A percentile compares a stretch with the other conserved stretches of the same genome.
Conservation (phyloP, 2,888 invertebrate genomes). For the Tipula lateralis region DNA sequence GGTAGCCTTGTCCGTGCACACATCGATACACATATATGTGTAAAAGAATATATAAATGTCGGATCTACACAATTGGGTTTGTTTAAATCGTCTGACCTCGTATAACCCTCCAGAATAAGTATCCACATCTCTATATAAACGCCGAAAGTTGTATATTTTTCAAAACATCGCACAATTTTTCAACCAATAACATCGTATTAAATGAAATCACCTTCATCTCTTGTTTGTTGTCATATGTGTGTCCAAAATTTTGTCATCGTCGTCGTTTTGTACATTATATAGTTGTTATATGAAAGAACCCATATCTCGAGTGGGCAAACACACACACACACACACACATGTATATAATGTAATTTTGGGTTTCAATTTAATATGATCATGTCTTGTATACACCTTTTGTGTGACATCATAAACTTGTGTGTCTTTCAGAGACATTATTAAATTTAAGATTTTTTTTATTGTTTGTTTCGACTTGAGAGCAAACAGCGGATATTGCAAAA, state of each 20-base stretch:
- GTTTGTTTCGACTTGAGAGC: neutral
- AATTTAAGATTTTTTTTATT: constrained; percentile 11
- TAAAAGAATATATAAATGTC: no score
- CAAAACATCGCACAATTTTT: neutral
- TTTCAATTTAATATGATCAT: neutral
- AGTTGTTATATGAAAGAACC: constrained; percentile 12
- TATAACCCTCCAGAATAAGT: neutral
- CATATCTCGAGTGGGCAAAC: neutral
- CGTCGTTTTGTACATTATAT: neutral
- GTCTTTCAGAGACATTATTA: constrained; percentile 15
- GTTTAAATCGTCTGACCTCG: neutral
- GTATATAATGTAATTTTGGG: neutral
- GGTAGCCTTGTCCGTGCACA: no score
- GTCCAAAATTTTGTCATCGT: neutral
- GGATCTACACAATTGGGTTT: neutral
- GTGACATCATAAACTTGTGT: constrained; percentile 13
- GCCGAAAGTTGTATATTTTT: no score
- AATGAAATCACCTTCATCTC: neutral
- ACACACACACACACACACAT: no score
- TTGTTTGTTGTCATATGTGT: neutral
- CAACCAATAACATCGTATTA: neutral
- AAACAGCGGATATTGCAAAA: constrained; percentile 24
- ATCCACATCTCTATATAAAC: neutral
- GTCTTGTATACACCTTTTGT: neutral
- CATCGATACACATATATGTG: no score